phyloP scores from a whole-genome alignment of 1,140 invertebrate genomes.

The Atopsyche davidsoni region DNA sequence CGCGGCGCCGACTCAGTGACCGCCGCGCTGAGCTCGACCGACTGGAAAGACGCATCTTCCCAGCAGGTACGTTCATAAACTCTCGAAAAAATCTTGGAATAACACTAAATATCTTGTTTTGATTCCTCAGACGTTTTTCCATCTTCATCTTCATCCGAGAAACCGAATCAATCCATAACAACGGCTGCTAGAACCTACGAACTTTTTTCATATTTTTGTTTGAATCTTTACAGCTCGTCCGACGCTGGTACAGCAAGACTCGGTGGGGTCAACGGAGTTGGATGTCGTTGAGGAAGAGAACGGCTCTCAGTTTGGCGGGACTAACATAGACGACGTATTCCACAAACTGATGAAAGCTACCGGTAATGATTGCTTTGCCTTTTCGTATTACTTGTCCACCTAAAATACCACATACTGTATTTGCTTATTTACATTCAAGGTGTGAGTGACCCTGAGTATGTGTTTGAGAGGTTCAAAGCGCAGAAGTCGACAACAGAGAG shows the following conservation, averaged over 20 bases:
- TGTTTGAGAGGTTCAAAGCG: slow-evolving; percentile 63
- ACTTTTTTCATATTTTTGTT: no score
- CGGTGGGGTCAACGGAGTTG: slow-evolving; percentile 47
- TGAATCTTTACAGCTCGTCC: slow-evolving; percentile 26
- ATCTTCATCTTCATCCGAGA: no score
- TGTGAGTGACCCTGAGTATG: slow-evolving; percentile 64
- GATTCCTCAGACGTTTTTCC: no score
- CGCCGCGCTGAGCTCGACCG: slow-evolving; percentile 62
- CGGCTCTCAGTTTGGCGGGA: slow-evolving; percentile 37
- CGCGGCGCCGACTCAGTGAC: slow-evolving; percentile 60
- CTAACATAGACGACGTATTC: slow-evolving; percentile 60
- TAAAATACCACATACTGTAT: slow-evolving; percentile 5
- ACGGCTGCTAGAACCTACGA: no score
- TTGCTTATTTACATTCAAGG: slow-evolving; percentile 38
- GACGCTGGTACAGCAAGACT: slow-evolving; percentile 48
- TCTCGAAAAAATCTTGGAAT: no score
- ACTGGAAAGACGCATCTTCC: slow-evolving; percentile 64
- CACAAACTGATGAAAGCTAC: slow-evolving; percentile 67
- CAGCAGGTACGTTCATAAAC: slow-evolving; percentile 46
- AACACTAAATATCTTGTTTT: no score
- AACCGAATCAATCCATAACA: no score
- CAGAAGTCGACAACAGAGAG: slow-evolving; percentile 65
- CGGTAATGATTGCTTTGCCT: slow-evolving; percentile 37
- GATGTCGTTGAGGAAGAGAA: slow-evolving; percentile 46
- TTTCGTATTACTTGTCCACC: background rate